phyloP scores from a whole-genome alignment of 2,888 invertebrate genomes.

The Andrena fulva region DNA sequence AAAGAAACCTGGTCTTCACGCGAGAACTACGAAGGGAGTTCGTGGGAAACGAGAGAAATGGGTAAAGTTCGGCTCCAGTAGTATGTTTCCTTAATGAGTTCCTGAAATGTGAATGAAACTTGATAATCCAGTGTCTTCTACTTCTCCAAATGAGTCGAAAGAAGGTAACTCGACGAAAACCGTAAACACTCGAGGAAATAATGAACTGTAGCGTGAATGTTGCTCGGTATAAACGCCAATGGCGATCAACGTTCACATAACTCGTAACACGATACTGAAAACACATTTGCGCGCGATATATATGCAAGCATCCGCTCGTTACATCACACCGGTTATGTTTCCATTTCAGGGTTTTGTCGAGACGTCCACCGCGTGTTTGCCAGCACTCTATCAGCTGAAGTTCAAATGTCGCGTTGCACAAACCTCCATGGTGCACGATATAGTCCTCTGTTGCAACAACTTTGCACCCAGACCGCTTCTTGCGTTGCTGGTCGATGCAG shows the following conservation, averaged over 20 bases:
- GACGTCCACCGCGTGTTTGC: neutral
- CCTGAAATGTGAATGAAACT: neutral
- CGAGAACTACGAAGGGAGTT: neutral
- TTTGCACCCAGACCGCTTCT: neutral
- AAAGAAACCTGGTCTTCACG: constrained; percentile 19
- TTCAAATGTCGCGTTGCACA: constrained; percentile 1
- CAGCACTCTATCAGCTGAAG: neutral
- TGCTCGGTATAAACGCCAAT: too few relatives aligned
- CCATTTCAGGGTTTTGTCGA: neutral
- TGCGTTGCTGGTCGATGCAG: neutral
- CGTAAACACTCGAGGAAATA: neutral
- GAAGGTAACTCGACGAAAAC: neutral
- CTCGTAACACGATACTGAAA: neutral
- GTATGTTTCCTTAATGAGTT: constrained; percentile 12
- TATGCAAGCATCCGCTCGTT: neutral
- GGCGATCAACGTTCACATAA: neutral
- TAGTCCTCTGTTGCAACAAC: neutral
- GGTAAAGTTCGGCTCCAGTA: constrained; percentile 13
- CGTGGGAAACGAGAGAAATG: constrained; percentile 1
- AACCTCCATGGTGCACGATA: neutral
- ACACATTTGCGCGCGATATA: neutral
- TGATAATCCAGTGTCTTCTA: neutral
- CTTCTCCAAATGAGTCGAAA: neutral
- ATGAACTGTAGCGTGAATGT: too few relatives aligned
- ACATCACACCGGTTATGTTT: too few relatives aligned